Percentiles rank a stretch among this genome's conserved stretches.
These are phyloP conservation scores for Hymenopus coronatus DNA, from an alignment of 2,888 invertebrate genomes.

Conservation along the genomic window DNA sequence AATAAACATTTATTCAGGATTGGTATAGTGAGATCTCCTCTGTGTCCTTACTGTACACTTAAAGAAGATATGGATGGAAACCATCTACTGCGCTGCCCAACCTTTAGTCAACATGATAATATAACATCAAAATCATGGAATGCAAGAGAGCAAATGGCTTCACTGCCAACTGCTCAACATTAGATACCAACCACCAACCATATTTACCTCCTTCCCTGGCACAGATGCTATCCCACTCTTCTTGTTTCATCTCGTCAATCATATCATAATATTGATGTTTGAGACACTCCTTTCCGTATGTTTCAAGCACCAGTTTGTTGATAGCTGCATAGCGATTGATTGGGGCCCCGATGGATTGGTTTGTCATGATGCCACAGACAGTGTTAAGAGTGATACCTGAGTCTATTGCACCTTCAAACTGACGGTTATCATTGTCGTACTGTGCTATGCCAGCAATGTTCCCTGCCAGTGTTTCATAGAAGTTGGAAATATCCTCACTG, in stretches of 20 bases:
- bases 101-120: no score
- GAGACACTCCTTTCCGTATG: slow-evolving; percentile 68
- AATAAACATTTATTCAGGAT: no score
- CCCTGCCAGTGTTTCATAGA: slow-evolving; percentile 75
- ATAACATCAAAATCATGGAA: no score
- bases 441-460: slow-evolving; percentile 91
- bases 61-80: no score
- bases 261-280: slow-evolving; percentile 79
- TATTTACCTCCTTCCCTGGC: slow-evolving; percentile 60
- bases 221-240: slow-evolving; percentile 60
- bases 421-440: slow-evolving; percentile 86
- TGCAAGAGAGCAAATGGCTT: no score
- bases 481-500: slow-evolving; percentile 56
- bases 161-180: no score
- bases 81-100: no score
- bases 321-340: slow-evolving; percentile 71
- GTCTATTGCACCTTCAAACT: slow-evolving; percentile 56
- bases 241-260: slow-evolving; percentile 65
- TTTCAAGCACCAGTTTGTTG: slow-evolving; percentile 65
- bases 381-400: slow-evolving; percentile 76
- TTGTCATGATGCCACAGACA: slow-evolving; percentile 73
- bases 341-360: slow-evolving; percentile 57
- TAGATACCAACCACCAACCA: no score
- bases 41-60: no score
- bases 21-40: no score